A percentile compares a stretch with the other conserved stretches of the same genome.
Conservation (phyloP, 2,797 vertebrate species). For the Melanotaenia parkinsoni region DNA sequence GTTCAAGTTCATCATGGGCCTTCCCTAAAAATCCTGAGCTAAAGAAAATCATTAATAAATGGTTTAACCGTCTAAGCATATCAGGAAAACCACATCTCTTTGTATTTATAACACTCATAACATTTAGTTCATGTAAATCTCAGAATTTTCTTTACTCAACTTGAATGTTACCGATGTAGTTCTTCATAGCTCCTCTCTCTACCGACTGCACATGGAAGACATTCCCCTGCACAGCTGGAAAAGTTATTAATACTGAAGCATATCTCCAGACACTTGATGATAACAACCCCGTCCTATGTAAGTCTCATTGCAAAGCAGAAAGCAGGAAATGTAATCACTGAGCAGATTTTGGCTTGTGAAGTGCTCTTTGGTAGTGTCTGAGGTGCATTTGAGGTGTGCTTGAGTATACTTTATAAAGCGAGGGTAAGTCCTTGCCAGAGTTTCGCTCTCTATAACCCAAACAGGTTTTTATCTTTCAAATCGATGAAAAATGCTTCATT, state of each 20-base stretch:
- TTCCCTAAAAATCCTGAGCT: too few species aligned
- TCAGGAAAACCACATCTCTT: too few species aligned
- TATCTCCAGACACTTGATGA: slow-evolving; percentile 64
- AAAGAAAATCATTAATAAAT: too few species aligned
- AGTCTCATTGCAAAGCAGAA: slow-evolving; percentile 49
- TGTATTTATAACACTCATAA: too few species aligned
- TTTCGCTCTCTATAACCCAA: slow-evolving; percentile 52
- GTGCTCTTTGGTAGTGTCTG: slow-evolving; percentile 55
- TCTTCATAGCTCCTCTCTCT: slow-evolving; percentile 13
- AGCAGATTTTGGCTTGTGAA: slow-evolving; percentile 42
- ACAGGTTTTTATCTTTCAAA: slow-evolving; percentile 59
- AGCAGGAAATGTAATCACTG: slow-evolving; percentile 66
- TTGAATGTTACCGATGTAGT: slow-evolving; percentile 14
- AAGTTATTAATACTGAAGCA: slow-evolving; percentile 68
- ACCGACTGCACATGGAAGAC: slow-evolving; percentile 28
- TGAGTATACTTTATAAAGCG: slow-evolving; percentile 36
- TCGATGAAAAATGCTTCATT: slow-evolving; percentile 62
- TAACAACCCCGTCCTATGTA: slow-evolving; percentile 65
- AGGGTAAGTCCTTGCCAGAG: slow-evolving; percentile 36
- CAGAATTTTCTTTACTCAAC: background rate
- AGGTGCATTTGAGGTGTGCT: slow-evolving; percentile 56
- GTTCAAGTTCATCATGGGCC: too few species aligned
- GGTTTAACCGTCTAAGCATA: too few species aligned
- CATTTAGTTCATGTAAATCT: too few species aligned
- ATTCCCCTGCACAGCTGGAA: slow-evolving; percentile 67